A percentile compares a stretch with the other conserved stretches of the same genome.
These are phyloP conservation scores for Cryptotis parvus DNA, from an alignment of 2,113 vertebrate species.

Conservation along the genomic window DNA sequence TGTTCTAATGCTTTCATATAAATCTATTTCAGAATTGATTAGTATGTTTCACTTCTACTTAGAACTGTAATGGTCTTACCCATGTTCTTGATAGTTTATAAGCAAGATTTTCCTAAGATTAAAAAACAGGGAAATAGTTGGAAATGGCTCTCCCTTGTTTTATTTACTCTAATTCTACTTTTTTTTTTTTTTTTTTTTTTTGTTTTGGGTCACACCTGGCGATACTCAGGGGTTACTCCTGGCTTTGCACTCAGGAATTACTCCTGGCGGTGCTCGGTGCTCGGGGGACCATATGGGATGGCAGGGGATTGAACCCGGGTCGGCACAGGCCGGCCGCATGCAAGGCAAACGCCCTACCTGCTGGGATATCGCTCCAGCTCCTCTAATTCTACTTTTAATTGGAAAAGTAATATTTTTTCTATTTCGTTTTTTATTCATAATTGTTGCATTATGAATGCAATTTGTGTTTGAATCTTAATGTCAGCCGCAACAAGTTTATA, in stretches of 20 bases:
- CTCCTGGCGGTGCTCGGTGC: no score
- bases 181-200: no score
- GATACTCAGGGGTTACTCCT: no score
- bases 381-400: conserved; percentile 56
- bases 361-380: no score
- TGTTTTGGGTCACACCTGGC: no score
- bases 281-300: no score
- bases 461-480: background rate
- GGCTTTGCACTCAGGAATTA: no score
- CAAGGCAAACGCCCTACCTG: no score
- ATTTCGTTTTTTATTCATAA: conserved; percentile 52
- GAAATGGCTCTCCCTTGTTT: conserved; percentile 59
- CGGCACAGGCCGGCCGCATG: no score
- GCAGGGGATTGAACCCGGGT: no score
- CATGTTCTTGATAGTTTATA: conserved; percentile 37
- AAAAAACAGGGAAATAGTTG: conserved; percentile 31
- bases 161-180: conserved; percentile 50
- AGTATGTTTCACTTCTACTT: conserved; percentile 7
- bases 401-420: conserved; percentile 33
- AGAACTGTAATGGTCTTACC: background rate
- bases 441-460: background rate
- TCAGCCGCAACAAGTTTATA: conserved; percentile 8
- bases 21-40: background rate
- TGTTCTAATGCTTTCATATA: background rate
- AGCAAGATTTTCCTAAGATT: conserved; percentile 55